phyloP scores from a whole-genome alignment of 2,797 vertebrate genomes.

The Coregonus ussuriensis region DNA sequence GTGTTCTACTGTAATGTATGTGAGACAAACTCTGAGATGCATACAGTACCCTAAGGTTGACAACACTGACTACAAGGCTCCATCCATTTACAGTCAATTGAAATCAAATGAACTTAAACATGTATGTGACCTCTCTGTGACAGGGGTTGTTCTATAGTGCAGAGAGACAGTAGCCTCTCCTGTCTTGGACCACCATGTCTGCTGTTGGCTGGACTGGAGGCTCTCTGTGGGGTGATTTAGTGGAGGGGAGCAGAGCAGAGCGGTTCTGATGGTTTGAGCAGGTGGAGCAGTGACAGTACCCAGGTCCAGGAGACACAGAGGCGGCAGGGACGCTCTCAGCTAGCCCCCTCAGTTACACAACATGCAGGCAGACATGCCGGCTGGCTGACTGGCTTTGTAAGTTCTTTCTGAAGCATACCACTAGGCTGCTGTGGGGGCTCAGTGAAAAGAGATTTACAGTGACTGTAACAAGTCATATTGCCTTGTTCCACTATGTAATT shows the following conservation, averaged over 20 bases:
- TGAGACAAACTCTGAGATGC: background rate
- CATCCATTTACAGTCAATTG: background rate
- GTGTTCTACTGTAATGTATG: background rate
- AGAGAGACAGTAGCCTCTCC: background rate
- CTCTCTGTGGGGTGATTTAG: conserved; percentile 22
- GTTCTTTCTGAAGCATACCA: conserved; percentile 9
- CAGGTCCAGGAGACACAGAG: background rate
- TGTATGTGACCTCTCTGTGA: background rate
- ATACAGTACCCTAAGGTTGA: background rate
- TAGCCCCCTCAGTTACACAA: background rate
- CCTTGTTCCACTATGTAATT: conserved; percentile 19
- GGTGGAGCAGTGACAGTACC: conserved; percentile 35
- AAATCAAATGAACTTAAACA: background rate
- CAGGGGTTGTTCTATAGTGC: background rate
- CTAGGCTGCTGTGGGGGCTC: conserved; percentile 12
- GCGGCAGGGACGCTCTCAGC: background rate
- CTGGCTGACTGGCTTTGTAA: background rate
- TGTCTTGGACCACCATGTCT: background rate
- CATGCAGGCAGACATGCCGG: conserved; percentile 6
- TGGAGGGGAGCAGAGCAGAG: conserved; percentile 5
- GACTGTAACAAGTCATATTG: conserved; percentile 13
- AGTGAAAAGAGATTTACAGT: conserved; percentile 34
- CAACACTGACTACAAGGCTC: background rate
- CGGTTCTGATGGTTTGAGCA: conserved; percentile 46
- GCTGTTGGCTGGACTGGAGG: background rate